Conservation (phyloP, 2,113 vertebrate species). For the Hyla sarda region DNA sequence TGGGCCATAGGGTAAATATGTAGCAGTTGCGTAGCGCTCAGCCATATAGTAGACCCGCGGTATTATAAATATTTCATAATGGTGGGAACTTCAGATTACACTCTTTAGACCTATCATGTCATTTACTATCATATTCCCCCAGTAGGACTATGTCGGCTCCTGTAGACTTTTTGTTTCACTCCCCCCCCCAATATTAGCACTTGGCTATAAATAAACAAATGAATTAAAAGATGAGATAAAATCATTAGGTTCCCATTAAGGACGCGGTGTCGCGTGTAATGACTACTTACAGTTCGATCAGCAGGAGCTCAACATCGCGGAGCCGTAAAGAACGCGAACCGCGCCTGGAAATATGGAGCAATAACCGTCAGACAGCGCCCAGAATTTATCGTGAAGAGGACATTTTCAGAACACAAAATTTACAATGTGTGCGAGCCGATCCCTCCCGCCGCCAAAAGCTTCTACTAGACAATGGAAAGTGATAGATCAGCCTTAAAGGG, state of each 20-base stretch:
- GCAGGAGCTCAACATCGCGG: neutral
- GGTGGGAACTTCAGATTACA: too few species aligned
- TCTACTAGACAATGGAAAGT: neutral
- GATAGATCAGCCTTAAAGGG: neutral
- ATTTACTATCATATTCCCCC: neutral
- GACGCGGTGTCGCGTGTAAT: neutral
- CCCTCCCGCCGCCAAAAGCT: neutral
- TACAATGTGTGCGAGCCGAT: neutral
- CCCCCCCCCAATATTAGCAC: neutral
- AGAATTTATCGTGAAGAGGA: neutral
- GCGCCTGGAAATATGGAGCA: neutral
- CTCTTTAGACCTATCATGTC: too few species aligned
- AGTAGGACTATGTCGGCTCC: too few species aligned
- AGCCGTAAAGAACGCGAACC: constrained; percentile 1
- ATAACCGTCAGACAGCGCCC: neutral
- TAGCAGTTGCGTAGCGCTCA: too few species aligned
- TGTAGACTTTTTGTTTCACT: neutral
- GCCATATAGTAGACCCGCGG: too few species aligned
- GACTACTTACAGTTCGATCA: neutral
- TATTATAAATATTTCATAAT: too few species aligned
- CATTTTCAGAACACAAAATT: neutral
- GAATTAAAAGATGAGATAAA: neutral
- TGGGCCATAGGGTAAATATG: too few species aligned
- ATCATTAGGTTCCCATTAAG: constrained; percentile 12
- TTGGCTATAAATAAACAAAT: neutral